Percentiles rank a stretch among this genome's conserved stretches.
Conservation (phyloP, 2,113 vertebrate genomes). For the Machaerirhynchus nigripectus region DNA sequence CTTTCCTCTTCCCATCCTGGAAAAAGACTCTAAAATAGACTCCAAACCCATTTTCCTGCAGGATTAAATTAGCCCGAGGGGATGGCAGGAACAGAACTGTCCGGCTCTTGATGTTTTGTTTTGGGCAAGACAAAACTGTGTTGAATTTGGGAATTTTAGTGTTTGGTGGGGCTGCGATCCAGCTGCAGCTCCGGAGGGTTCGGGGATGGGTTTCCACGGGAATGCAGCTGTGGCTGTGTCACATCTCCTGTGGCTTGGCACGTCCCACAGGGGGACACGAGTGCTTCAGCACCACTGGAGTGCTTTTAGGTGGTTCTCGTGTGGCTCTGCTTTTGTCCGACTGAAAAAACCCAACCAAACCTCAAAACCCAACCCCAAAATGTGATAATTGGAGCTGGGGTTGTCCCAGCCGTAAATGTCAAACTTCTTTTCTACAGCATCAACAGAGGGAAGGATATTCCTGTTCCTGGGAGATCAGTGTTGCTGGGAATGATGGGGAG, state of each 20-base stretch:
- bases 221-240: background rate
- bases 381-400: background rate
- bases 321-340: background rate
- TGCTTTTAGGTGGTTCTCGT: background rate
- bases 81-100: background rate
- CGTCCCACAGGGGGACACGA: fast-evolving
- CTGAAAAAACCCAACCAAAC: background rate
- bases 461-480: background rate
- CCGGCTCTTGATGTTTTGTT: background rate
- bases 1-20: background rate
- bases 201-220: background rate
- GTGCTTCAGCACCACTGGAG: background rate
- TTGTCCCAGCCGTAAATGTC: background rate
- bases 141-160: background rate
- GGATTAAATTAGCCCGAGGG: conserved; percentile 47
- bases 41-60: conserved; percentile 3
- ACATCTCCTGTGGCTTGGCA: background rate
- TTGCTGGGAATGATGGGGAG: background rate
- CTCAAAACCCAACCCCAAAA: background rate
- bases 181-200: background rate
- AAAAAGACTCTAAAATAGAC: conserved; percentile 36
- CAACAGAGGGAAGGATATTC: background rate
- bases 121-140: background rate
- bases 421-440: background rate
- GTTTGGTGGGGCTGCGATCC: background rate